Base-by-base conservation (phyloP, 2,888 invertebrate species). In the Cylindroiulus punctatus region DNA sequence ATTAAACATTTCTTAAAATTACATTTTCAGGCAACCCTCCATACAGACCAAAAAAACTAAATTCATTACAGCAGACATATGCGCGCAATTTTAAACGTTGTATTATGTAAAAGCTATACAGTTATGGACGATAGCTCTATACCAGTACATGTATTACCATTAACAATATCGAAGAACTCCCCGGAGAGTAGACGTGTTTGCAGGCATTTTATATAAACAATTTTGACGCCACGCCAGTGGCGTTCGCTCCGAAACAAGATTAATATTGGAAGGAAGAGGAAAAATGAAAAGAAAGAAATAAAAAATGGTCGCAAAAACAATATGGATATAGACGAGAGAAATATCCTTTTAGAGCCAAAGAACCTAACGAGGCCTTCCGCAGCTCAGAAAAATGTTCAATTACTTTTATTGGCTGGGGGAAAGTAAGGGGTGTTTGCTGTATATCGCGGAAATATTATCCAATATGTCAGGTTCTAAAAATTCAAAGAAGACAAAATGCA, bases 231-330 rank as follows among this genome's bases (percentile, higher is more conserved):
- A 30, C 17, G 76, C 76, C 76, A 76, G 76, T 76, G 76, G 76
- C 76, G 30, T 76, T 76, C 76, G 10, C 76, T 76, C 32, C 30
- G 76, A 76, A 76, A 76, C 76, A 76, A 76, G 76, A 76, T 76
- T 76, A 76, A 76, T 76, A 76, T 76, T 30, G 76, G 17, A 76
- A 30, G 76, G n/a, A n/a, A 76, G 32, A 30, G 17, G 76, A 30
- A 76, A 76, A 76, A 76, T 76, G 76, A 76, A 76, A 76, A 32
- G 76, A 76, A 76, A 76, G 76, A 76, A 76, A 76, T 76, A 76
- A 76, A 76, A 76, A 76, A 32, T 76, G 17, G 30, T 30, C 30
- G 30, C 76, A 76, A 76, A 76, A 76, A 76, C 76, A 76, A 76
- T 76, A 30, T 76, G 32, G 76, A 76, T 76, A 30, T 76, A 30